Evolutionary conservation across 2,888 invertebrate genomes (phyloP), one percentile per base, ranked within the genome.

Genomic region (Eristalis tenax): DNA sequence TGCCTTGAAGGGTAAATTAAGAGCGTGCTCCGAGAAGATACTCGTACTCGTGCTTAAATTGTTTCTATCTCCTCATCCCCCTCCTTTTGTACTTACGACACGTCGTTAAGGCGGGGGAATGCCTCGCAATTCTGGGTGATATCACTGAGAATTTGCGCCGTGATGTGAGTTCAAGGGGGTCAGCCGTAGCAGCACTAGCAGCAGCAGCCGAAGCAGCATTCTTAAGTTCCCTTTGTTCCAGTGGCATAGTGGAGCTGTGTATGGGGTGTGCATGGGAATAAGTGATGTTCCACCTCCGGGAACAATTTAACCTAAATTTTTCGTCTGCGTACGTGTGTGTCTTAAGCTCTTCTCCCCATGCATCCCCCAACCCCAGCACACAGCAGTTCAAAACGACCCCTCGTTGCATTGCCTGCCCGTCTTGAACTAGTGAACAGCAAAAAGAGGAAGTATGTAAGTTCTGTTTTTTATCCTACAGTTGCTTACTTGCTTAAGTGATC

Each of bases 221-320:
- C 74, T 86, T 59, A 50, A 83, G 82, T 71, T 71, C 56, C 26
- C 77, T 81, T 77, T 74, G 81, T 85, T 77, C 61, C 18, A 61
- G 63, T 64, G 63, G 59, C 50, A 38, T 56, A 66, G 50, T n/a
- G 8, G 50, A 1, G 50, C 18, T 18, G 50, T 26, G 5, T 71
- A n/a, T n/a, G n/a, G n/a, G n/a, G n/a, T n/a, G n/a, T n/a, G n/a
- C n/a, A 28, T 18, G 38, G 28, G 40, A 40, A 59, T 70, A 73
- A 81, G 69, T 73, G 71, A 59, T 85, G 64, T 70, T 65, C 70
- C 61, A 71, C 86, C 78, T 82, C 71, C 66, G 83, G 86, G 82
- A 86, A 56, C 86, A 86, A 86, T 86, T 86, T 82, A 82, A 86
- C 86, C 86, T 86, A 83, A 82, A 86, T 86, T 82, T 66, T 69